Evolutionary conservation across 2,888 invertebrate species (phyloP).

Genomic region (Lasioglossum marginatum): DNA sequence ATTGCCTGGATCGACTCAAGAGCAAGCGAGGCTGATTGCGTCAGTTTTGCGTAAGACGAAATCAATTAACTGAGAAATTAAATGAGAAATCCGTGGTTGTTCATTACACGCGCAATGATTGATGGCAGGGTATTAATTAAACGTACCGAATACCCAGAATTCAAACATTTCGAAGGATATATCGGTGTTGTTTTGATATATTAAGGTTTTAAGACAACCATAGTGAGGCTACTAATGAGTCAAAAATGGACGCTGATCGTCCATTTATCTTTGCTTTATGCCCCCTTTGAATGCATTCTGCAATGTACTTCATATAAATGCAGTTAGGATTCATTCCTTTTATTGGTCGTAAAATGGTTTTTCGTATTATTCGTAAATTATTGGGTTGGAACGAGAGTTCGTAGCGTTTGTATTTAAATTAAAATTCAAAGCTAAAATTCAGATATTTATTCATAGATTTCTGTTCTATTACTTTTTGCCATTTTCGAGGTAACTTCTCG

Average conservation of each 20-base stretch:
- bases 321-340: background rate
- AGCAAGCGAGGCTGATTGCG: slow-evolving; percentile 30
- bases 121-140: slow-evolving; percentile 39
- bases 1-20: slow-evolving; percentile 40
- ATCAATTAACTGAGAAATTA: slow-evolving; percentile 59
- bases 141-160: slow-evolving; percentile 10
- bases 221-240: background rate
- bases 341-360: background rate
- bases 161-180: background rate
- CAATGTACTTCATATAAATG: background rate
- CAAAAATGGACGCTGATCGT: background rate
- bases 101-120: slow-evolving; percentile 54
- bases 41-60: slow-evolving; percentile 51
- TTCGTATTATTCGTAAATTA: background rate
- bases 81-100: slow-evolving; percentile 57
- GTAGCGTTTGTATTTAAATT: too few relatives aligned
- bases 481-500: too few relatives aligned
- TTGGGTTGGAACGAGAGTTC: too few relatives aligned
- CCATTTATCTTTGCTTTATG: background rate
- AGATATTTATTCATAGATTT: too few relatives aligned
- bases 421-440: too few relatives aligned
- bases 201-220: background rate
- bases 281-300: background rate
- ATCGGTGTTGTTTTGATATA: background rate
- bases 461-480: too few relatives aligned